phyloP scores from a whole-genome alignment of 2,113 vertebrate species.

The Trogon surrucura region DNA sequence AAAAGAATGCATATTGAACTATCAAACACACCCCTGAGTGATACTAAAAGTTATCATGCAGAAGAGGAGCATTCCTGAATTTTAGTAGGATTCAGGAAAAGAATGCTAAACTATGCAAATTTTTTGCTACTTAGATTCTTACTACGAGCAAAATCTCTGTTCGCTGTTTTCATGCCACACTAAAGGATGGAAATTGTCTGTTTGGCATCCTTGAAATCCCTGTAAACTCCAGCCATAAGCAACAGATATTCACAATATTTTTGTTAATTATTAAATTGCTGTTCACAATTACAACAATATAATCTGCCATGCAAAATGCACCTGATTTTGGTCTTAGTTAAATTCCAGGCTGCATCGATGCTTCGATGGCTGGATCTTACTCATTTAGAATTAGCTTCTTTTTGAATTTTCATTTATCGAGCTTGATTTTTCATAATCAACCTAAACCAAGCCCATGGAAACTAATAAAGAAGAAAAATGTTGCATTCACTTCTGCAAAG shows the following conservation, averaged over 20 bases:
- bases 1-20: not conserved
- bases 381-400: not conserved
- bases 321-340: slow-evolving; percentile 5
- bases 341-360: slow-evolving; percentile 6
- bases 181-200: not conserved
- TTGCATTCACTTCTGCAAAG: not conserved
- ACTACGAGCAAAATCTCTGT: not conserved
- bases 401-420: not conserved
- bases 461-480: not conserved
- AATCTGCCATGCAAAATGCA: slow-evolving; percentile 5
- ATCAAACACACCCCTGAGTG: not conserved
- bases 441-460: not conserved
- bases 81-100: not conserved
- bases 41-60: not conserved
- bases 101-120: not conserved
- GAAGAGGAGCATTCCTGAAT: not conserved
- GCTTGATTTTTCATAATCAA: not conserved
- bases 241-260: not conserved
- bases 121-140: not conserved
- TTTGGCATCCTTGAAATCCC: not conserved
- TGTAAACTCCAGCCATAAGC: not conserved
- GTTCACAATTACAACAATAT: not conserved
- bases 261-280: slow-evolving; percentile 8
- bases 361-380: not conserved
- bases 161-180: not conserved